Evolutionary conservation across 2,113 vertebrate genomes (phyloP), one percentile per base, ranked within the genome.

Genomic region (Hirundichthys speculiger): DNA sequence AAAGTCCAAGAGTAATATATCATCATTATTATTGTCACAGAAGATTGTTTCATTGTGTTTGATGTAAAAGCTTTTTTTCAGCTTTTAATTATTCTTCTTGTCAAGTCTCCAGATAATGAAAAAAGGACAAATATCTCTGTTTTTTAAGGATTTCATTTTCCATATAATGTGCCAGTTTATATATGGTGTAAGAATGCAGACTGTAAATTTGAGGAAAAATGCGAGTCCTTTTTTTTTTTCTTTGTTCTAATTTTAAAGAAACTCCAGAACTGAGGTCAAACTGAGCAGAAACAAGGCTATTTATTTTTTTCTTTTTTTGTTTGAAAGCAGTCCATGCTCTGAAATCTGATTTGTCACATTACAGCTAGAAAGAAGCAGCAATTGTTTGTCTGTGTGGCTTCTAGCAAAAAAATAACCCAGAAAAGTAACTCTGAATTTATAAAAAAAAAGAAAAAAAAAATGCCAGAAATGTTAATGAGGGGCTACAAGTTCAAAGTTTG

Each of bases 401-500:
- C 6, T 6, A 16, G 49, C 0, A 38, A 25, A 38, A 25, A 66
- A 52, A 48, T 18, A 59, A 13, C 24, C 41, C 20, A 14, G 5
- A 27, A 5, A 46, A 42, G 22, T 57, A 21, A 52, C 13, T 49
- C 18, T 46, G 18, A 4, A 5, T 22, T 42, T n/a, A 27, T 43
- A 14, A 65, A 34, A 71, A 15, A 18, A 0, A 12, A n/a, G n/a
- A n/a, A 46, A 4, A 22, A 4, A 65, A 62, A 50, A 13, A 3
- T 30, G 48, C 15, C 1, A 1, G 9, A 45, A 19, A 11, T 10
- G 1, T 16, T 45, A n/a, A 16, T 19, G 11, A 11, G 18, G 43
- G 8, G 43, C 43, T 45, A 24, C 22, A 13, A 41, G 30, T 68
- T 73, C 47, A 66, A 73, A 72, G 49, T 25, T 45, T 63, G 15